Evolutionary conservation across 2,888 invertebrate species (phyloP).

Genomic region (Branchellion lobata): DNA sequence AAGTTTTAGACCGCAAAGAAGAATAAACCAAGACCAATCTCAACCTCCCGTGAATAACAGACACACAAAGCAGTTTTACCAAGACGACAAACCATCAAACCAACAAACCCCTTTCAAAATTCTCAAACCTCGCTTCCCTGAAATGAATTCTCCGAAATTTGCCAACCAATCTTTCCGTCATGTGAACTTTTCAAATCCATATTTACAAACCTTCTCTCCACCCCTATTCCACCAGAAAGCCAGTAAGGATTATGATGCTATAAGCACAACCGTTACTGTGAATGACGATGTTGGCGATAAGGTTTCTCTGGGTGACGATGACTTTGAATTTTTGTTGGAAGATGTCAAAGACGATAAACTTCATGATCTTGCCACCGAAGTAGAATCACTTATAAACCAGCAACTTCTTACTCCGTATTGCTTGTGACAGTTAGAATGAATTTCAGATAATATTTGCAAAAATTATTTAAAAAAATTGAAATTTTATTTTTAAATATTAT

Average conservation of each 20-base stretch:
- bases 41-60: too few species aligned
- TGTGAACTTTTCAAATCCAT: not conserved
- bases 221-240: not conserved
- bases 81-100: too few species aligned
- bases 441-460: too few species aligned
- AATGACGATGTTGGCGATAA: conserved; percentile 51
- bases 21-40: too few species aligned
- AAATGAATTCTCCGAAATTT: too few species aligned
- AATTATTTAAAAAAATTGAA: too few species aligned
- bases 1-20: too few species aligned
- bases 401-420: conserved; percentile 54
- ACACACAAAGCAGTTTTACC: too few species aligned
- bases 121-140: too few species aligned
- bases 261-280: conserved; percentile 51
- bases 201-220: too few species aligned
- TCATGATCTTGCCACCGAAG: conserved; percentile 58
- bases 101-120: too few species aligned
- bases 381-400: conserved; percentile 57
- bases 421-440: not conserved
- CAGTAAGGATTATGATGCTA: not conserved
- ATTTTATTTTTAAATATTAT: too few species aligned
- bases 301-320: conserved; percentile 51
- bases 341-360: conserved; percentile 56
- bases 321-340: conserved; percentile 51
- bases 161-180: not conserved